These are phyloP conservation scores for Colistium nudipinnis DNA, from an alignment of 2,113 vertebrate species.

Conservation along the genomic window DNA sequence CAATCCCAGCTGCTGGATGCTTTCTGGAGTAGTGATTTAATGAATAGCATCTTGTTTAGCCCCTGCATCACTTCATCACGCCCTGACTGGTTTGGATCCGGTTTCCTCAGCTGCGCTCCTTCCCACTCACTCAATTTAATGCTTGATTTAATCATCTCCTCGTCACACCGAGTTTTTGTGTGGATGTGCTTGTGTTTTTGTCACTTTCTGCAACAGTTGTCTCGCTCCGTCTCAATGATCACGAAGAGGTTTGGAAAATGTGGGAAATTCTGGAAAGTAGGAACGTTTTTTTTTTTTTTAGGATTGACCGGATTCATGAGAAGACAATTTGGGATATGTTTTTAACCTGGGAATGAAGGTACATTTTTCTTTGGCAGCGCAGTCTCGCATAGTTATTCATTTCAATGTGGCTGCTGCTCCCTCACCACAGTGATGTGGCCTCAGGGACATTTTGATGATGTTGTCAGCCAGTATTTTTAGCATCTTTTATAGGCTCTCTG, in stretches of 20 bases:
- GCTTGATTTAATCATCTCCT: slow-evolving; percentile 63
- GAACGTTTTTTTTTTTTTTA: no score
- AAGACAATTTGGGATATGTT: neutral
- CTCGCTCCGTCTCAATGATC: slow-evolving; percentile 18
- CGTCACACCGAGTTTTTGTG: slow-evolving; percentile 24
- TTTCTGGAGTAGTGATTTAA: slow-evolving; percentile 48
- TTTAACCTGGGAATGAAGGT: neutral
- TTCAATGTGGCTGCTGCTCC: neutral
- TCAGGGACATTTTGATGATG: neutral
- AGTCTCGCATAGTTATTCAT: neutral
- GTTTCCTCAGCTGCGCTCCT: slow-evolving; percentile 68
- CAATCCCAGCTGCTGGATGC: slow-evolving; percentile 65
- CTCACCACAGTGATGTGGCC: neutral
- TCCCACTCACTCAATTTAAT: slow-evolving; percentile 69
- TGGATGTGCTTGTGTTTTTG: neutral
- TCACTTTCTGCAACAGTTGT: slow-evolving; percentile 41
- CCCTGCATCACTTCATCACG: slow-evolving; percentile 42
- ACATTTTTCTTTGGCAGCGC: neutral
- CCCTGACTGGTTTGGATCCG: slow-evolving; percentile 54
- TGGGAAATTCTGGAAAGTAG: neutral
- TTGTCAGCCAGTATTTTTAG: no score
- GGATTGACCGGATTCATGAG: neutral
- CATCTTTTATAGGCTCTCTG: neutral
- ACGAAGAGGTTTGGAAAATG: neutral
- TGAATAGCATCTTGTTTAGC: slow-evolving; percentile 78